Percentiles rank a stretch among this genome's conserved stretches.
These are phyloP conservation scores for Disparrhopalites patrizii DNA, from an alignment of 2,888 invertebrate species.

Conservation along the genomic window DNA sequence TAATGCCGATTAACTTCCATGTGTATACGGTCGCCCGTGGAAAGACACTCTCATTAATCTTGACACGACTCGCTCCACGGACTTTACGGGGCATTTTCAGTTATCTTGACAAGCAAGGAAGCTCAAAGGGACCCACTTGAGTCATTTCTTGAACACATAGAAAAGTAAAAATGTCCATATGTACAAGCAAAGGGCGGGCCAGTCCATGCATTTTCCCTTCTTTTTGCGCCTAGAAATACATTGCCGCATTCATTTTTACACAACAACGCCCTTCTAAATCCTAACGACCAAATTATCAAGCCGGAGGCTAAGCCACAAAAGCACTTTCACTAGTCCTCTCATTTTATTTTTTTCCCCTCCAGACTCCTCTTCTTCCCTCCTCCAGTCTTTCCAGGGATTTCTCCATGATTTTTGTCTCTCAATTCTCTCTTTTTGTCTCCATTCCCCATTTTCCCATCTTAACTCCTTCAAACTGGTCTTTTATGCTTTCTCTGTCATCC, in stretches of 20 bases:
- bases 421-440: too few species aligned
- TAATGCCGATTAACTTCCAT: slow-evolving; percentile 45
- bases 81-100: slow-evolving; percentile 20
- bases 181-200: slow-evolving; percentile 48
- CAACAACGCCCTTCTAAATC: slow-evolving; percentile 49
- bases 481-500: too few species aligned
- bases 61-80: slow-evolving; percentile 37
- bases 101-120: slow-evolving; percentile 45
- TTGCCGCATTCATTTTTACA: slow-evolving; percentile 47
- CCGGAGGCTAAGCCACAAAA: slow-evolving; percentile 48
- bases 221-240: slow-evolving; percentile 28
- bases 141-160: slow-evolving; percentile 16
- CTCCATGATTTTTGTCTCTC: too few species aligned
- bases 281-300: slow-evolving; percentile 51
- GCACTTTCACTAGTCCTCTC: slow-evolving; percentile 43
- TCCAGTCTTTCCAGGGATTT: too few species aligned
- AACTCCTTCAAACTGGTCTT: too few species aligned
- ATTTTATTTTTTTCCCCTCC: slow-evolving; percentile 19
- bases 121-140: slow-evolving; percentile 21
- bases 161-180: slow-evolving; percentile 46
- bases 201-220: slow-evolving; percentile 28
- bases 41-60: slow-evolving; percentile 49
- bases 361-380: slow-evolving; percentile 35
- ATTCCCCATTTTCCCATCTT: too few species aligned
- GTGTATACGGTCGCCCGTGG: slow-evolving; percentile 34